Conservation (phyloP, 2,888 invertebrate genomes). For the Podabrus alpinus region DNA sequence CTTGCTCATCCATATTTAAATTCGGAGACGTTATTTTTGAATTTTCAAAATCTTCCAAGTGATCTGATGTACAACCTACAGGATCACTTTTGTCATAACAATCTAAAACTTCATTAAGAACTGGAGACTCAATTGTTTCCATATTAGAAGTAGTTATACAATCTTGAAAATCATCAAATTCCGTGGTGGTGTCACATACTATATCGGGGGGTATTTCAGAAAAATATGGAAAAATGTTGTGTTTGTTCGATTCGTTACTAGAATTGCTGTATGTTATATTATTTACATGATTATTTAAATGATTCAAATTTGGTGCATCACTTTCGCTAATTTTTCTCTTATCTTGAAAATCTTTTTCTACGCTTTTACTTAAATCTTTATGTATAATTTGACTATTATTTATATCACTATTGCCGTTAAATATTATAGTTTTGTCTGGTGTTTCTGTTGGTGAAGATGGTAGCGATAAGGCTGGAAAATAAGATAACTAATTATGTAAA, state of each 20-base stretch:
- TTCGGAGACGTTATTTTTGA: background rate
- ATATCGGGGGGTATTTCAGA: slow-evolving; percentile 23
- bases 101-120: background rate
- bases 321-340: slow-evolving; percentile 38
- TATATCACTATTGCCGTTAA: background rate
- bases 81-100: background rate
- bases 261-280: slow-evolving; percentile 7
- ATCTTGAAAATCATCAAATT: slow-evolving; percentile 14
- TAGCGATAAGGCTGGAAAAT: slow-evolving; percentile 37
- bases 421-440: slow-evolving; percentile 3
- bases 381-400: slow-evolving; percentile 2
- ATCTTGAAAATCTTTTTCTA: slow-evolving; percentile 45
- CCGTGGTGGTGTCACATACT: background rate
- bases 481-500: background rate
- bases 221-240: slow-evolving; percentile 20
- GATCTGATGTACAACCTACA: background rate
- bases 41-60: background rate
- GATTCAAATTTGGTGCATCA: slow-evolving; percentile 4
- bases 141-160: background rate
- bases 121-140: background rate
- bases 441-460: slow-evolving; percentile 38
- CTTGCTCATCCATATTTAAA: background rate
- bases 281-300: slow-evolving; percentile 5
- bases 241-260: slow-evolving; percentile 8
- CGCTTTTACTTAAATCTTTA: slow-evolving; percentile 12